These are phyloP conservation scores for Zosterops lateralis DNA, from an alignment of 2,113 vertebrate species.

Conservation along the genomic window DNA sequence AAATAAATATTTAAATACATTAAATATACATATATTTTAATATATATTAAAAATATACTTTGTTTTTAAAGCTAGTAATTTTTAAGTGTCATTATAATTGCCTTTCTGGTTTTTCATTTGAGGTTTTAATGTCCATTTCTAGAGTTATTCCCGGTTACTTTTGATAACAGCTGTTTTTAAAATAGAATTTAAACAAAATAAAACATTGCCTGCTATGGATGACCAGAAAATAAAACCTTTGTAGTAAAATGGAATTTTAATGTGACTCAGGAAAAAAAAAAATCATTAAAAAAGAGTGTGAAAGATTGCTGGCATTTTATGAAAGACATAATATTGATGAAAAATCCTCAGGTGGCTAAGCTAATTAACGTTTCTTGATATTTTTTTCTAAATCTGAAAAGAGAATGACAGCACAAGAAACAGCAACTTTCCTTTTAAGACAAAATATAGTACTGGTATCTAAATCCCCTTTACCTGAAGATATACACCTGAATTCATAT, in stretches of 20 bases:
- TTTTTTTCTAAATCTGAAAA: background rate
- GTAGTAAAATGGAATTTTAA: background rate
- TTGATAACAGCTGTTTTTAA: background rate
- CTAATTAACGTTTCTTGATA: background rate
- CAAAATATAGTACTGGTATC: background rate
- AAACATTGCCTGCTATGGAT: background rate
- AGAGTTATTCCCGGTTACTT: background rate
- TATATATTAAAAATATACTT: no score
- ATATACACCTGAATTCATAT: background rate
- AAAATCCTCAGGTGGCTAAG: background rate
- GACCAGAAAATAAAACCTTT: background rate
- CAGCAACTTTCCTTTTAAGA: background rate
- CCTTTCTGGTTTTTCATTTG: background rate
- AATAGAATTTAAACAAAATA: background rate
- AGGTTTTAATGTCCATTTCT: background rate
- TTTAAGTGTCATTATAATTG: background rate
- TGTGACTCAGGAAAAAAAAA: background rate
- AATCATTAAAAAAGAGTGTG: background rate
- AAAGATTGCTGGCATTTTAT: background rate
- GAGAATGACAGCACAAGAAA: background rate
- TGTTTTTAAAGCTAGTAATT: background rate
- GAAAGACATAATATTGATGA: background rate
- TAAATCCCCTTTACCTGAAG: background rate
- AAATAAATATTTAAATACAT: no score
- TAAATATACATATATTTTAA: no score